Evolutionary conservation across 2,113 vertebrate species (phyloP).

Genomic region (Limanda limanda): DNA sequence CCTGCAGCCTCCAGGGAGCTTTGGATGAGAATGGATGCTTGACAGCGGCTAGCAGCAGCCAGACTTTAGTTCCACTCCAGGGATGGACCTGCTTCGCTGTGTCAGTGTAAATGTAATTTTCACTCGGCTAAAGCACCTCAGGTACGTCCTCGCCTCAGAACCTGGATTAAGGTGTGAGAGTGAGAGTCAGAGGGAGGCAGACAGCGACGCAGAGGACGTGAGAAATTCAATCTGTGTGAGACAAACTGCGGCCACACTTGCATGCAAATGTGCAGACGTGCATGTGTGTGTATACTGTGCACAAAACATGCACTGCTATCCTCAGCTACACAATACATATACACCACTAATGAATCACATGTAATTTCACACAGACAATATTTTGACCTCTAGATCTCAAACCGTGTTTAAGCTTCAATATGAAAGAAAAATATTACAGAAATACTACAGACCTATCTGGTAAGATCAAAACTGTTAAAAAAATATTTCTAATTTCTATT

Average conservation of each 20-base stretch:
- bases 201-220: slow-evolving; percentile 19
- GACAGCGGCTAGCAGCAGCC: slow-evolving; percentile 44
- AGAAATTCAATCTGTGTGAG: slow-evolving; percentile 43
- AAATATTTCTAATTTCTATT: not conserved
- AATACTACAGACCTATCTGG: too few species aligned
- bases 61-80: slow-evolving; percentile 68
- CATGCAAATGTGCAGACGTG: not conserved
- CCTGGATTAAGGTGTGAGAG: slow-evolving; percentile 65
- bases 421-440: not conserved
- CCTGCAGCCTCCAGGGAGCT: slow-evolving; percentile 52
- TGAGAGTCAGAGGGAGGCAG: slow-evolving; percentile 32
- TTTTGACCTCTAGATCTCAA: slow-evolving; percentile 34
- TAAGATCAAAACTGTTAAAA: not conserved
- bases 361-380: slow-evolving; percentile 48
- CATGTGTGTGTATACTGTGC: not conserved
- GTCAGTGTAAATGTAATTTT: slow-evolving; percentile 77
- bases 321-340: slow-evolving; percentile 23
- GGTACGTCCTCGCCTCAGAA: slow-evolving; percentile 61
- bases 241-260: not conserved
- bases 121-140: slow-evolving; percentile 69
- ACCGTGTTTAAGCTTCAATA: slow-evolving; percentile 17
- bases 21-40: slow-evolving; percentile 61
- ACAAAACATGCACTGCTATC: slow-evolving; percentile 1
- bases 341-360: slow-evolving; percentile 31
- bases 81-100: slow-evolving; percentile 61